A percentile compares a stretch with the other conserved stretches of the same genome.
Evolutionary conservation across 2,888 invertebrate species (phyloP).

Genomic region (Brenthis hecate): DNA sequence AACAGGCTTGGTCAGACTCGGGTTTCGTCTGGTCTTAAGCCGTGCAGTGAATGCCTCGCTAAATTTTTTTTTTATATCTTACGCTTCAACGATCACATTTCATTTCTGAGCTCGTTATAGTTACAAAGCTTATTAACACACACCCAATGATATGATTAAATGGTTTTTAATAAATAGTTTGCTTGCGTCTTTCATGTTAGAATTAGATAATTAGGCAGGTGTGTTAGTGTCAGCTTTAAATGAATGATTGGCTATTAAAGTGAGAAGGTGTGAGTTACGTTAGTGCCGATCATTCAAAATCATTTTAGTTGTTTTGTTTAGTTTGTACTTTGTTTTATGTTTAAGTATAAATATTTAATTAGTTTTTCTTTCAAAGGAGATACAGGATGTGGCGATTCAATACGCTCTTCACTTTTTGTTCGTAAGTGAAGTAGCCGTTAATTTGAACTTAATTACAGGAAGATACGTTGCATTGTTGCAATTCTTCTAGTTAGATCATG

Average conservation of each 20-base stretch:
- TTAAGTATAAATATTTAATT: conserved; percentile 4
- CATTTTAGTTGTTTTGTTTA: too few relatives aligned
- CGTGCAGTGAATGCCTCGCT: too few relatives aligned
- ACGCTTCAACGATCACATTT: conserved; percentile 30
- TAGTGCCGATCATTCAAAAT: neutral
- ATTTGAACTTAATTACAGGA: too few relatives aligned
- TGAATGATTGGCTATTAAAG: conserved; percentile 20
- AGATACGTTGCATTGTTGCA: too few relatives aligned
- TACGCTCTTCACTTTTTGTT: too few relatives aligned
- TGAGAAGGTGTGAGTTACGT: conserved; percentile 3
- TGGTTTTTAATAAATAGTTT: conserved; percentile 48
- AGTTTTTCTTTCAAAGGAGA: neutral
- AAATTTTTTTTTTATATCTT: conserved; percentile 15
- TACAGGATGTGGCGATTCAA: too few relatives aligned
- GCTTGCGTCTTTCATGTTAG: conserved; percentile 16
- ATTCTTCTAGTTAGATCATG: too few relatives aligned
- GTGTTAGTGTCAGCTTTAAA: conserved; percentile 6
- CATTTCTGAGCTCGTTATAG: conserved; percentile 14
- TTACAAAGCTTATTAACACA: conserved; percentile 3
- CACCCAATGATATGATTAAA: conserved; percentile 44
- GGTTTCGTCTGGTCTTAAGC: too few relatives aligned
- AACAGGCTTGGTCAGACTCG: too few relatives aligned
- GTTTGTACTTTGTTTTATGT: neutral
- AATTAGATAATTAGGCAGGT: conserved; percentile 7
- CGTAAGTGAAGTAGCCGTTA: too few relatives aligned